A percentile compares a stretch with the other conserved stretches of the same genome.
These are phyloP conservation scores for Hypotaenidia okinawae DNA, from an alignment of 2,797 vertebrate genomes.

Conservation along the genomic window DNA sequence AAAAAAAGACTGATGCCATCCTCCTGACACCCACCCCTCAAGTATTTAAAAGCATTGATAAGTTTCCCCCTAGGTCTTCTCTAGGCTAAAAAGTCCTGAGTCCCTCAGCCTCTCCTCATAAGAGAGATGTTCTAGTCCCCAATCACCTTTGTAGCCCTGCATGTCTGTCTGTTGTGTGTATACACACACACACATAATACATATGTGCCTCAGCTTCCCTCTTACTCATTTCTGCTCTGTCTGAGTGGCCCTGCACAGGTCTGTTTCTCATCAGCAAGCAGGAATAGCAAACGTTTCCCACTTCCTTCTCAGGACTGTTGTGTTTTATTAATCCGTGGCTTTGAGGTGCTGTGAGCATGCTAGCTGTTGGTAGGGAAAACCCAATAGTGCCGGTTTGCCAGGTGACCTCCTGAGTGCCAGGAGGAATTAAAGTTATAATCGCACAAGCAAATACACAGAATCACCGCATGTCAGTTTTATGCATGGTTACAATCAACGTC, in stretches of 20 bases:
- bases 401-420: neutral
- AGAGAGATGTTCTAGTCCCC: too few species aligned
- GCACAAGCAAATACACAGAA: neutral
- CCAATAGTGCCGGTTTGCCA: neutral
- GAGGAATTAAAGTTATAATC: slow-evolving; percentile 17
- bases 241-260: neutral
- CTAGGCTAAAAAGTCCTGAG: too few species aligned
- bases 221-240: neutral
- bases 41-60: too few species aligned
- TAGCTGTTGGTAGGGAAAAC: neutral
- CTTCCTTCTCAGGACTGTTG: neutral
- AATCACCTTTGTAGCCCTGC: too few species aligned
- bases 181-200: fast-evolving
- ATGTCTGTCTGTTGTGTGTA: neutral
- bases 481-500: slow-evolving; percentile 44
- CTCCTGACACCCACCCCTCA: too few species aligned
- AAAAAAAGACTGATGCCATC: too few species aligned
- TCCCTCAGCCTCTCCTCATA: too few species aligned
- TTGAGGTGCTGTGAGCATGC: neutral
- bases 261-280: neutral
- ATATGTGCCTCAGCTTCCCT: neutral
- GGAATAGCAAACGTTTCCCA: neutral
- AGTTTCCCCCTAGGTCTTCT: too few species aligned
- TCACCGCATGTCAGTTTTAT: slow-evolving; percentile 45
- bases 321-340: neutral